Percentiles rank a stretch among this genome's conserved stretches.
Conservation (phyloP, 2,113 vertebrate genomes). For the Sakesphorus luctuosus region DNA sequence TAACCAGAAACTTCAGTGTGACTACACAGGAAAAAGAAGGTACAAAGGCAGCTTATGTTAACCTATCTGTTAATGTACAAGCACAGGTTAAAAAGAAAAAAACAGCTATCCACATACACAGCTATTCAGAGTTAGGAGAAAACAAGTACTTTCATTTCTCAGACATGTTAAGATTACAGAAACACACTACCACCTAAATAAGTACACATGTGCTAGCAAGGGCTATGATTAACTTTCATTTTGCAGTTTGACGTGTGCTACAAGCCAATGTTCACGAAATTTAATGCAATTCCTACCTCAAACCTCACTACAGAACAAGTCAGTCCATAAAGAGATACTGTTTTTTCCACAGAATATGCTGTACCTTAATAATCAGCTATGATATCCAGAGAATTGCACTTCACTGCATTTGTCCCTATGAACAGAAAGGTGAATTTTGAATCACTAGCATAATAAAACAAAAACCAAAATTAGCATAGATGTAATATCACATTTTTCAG, state of each 20-base stretch:
- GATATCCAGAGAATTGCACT: background rate
- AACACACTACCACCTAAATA: background rate
- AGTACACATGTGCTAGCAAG: background rate
- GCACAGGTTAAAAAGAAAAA: background rate
- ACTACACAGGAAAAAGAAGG: background rate
- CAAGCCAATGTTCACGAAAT: background rate
- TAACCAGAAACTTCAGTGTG: background rate
- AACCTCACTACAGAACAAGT: background rate
- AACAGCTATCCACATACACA: background rate
- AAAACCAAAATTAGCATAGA: conserved; percentile 25
- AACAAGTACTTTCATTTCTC: background rate
- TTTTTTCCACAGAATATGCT: background rate
- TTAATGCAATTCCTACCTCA: background rate
- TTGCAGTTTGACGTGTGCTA: background rate
- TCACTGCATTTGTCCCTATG: background rate
- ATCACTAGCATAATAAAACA: background rate
- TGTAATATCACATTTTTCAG: conserved; percentile 36
- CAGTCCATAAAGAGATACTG: background rate
- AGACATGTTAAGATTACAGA: background rate
- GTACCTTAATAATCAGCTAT: background rate
- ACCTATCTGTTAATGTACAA: background rate
- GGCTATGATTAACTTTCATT: background rate
- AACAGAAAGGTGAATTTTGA: background rate
- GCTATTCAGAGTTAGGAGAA: background rate
- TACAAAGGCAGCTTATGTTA: background rate